Percentiles rank a stretch among this genome's conserved stretches.
These are phyloP conservation scores for Ylistrum balloti DNA, from an alignment of 1,140 invertebrate species.

Conservation along the genomic window DNA sequence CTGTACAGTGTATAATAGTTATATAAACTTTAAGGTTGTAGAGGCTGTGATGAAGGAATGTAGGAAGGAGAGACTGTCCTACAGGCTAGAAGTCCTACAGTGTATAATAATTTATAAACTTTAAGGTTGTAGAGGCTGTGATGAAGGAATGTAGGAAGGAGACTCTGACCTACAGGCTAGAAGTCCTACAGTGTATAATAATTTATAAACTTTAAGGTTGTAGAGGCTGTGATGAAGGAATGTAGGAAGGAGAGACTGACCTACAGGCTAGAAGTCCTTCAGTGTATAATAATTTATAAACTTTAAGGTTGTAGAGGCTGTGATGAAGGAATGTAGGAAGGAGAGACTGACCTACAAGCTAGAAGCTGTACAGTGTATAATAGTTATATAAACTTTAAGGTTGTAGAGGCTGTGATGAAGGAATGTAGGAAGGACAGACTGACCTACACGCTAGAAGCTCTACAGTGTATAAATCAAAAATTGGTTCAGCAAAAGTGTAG, in stretches of 20 bases:
- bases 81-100: slow-evolving; percentile 89
- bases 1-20: slow-evolving; percentile 89
- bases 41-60: slow-evolving; percentile 90
- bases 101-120: too few species aligned
- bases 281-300: too few species aligned
- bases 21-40: too few species aligned
- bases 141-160: slow-evolving; percentile 92
- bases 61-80: slow-evolving; percentile 89
- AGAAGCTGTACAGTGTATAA: slow-evolving; percentile 88
- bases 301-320: slow-evolving; percentile 85
- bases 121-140: slow-evolving; percentile 87
- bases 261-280: too few species aligned
- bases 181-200: too few species aligned
- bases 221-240: slow-evolving; percentile 89
- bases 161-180: too few species aligned
- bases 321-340: slow-evolving; percentile 91
- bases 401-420: slow-evolving; percentile 88
- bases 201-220: too few species aligned
- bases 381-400: slow-evolving; percentile 90
- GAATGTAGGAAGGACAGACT: slow-evolving; percentile 88
- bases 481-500: too few species aligned
- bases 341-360: slow-evolving; percentile 90
- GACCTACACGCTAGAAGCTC: slow-evolving; percentile 89
- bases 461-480: slow-evolving; percentile 89
- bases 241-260: slow-evolving; percentile 89